phyloP scores from a whole-genome alignment of 2,797 vertebrate species.

The Oreonectes daqikongensis region DNA sequence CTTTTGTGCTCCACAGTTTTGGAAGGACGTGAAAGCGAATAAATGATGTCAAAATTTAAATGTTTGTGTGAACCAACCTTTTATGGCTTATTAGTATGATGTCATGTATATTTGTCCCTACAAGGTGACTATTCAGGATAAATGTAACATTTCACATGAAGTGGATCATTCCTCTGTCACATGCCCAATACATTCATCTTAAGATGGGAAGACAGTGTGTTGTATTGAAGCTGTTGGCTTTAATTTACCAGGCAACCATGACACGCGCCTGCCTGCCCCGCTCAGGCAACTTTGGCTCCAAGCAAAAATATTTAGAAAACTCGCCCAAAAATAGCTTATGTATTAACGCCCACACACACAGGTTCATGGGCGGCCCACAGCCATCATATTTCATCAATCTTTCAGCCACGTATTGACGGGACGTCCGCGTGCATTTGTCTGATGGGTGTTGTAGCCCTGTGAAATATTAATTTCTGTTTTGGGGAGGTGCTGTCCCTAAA shows the following conservation, averaged over 20 bases:
- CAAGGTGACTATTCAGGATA: neutral
- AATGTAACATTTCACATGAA: constrained; percentile 12
- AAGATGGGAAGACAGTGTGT: constrained; percentile 43
- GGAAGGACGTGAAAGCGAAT: too few species aligned
- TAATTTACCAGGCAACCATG: constrained; percentile 55
- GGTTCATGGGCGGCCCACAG: constrained; percentile 68
- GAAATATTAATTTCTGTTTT: constrained; percentile 77
- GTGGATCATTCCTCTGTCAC: constrained; percentile 37
- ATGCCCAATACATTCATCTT: constrained; percentile 38
- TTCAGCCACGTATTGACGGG: constrained; percentile 76
- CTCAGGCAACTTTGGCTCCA: constrained; percentile 55
- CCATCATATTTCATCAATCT: constrained; percentile 78
- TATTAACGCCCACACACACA: constrained; percentile 70
- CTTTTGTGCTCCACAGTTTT: too few species aligned
- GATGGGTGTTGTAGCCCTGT: constrained; percentile 66
- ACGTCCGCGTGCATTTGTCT: constrained; percentile 79
- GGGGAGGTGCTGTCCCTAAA: constrained; percentile 61
- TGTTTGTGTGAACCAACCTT: too few species aligned
- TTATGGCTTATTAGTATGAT: neutral
- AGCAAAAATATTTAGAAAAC: constrained; percentile 64
- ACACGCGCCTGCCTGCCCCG: constrained; percentile 53
- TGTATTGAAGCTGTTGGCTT: constrained; percentile 59
- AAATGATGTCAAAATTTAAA: too few species aligned
- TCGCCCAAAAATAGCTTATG: constrained; percentile 71
- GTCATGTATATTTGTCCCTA: neutral